phyloP scores from a whole-genome alignment of 2,113 vertebrate species.

The Passer montanus region DNA sequence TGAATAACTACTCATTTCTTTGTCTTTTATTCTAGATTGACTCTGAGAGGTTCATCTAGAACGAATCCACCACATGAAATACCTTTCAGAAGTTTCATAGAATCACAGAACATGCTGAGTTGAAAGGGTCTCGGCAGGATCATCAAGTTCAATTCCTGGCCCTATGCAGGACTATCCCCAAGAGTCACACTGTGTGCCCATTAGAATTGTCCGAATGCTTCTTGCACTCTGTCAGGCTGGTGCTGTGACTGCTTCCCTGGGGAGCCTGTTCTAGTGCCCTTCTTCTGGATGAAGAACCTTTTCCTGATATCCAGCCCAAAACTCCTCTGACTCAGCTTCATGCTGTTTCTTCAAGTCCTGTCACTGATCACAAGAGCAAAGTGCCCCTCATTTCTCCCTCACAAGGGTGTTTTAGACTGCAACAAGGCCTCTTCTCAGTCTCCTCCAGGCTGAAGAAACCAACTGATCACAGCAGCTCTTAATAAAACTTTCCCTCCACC shows the following conservation, averaged over 20 bases:
- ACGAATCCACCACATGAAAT: background rate
- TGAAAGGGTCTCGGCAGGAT: background rate
- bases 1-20: background rate
- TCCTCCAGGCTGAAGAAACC: background rate
- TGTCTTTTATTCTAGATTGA: background rate
- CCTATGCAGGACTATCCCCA: background rate
- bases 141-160: background rate
- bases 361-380: background rate
- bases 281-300: background rate
- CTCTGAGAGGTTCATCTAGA: background rate
- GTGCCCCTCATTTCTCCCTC: background rate
- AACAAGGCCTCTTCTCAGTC: background rate
- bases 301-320: background rate
- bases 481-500: background rate
- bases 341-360: background rate
- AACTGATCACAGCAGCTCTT: background rate
- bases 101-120: background rate
- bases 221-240: background rate
- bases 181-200: background rate
- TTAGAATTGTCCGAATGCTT: rapidly evolving
- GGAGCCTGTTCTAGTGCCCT: background rate
- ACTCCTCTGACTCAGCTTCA: background rate
- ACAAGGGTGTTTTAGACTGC: background rate
- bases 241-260: background rate
- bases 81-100: background rate